phyloP scores from a whole-genome alignment of 2,888 invertebrate species.

The Isotomurus palustris region DNA sequence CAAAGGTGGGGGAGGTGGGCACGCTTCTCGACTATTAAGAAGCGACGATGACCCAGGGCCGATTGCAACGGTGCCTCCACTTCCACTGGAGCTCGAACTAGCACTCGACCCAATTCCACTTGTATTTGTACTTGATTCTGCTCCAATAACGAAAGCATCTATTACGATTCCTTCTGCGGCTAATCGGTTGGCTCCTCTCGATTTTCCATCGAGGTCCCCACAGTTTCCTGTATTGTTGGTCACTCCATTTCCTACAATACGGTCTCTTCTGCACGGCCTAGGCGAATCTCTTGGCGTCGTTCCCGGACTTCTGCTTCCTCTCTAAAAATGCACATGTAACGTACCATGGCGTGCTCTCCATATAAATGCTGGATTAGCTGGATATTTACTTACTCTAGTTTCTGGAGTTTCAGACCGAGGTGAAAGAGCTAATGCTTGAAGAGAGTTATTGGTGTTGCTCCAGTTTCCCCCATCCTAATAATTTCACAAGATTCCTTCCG shows the following conservation, averaged over 20 bases:
- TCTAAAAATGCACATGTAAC: constrained; percentile 47
- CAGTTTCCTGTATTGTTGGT: not conserved
- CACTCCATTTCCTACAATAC: too few species aligned
- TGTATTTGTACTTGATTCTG: constrained; percentile 14
- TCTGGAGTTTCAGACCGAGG: constrained; percentile 54
- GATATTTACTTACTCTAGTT: constrained; percentile 48
- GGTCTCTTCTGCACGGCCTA: constrained; percentile 46
- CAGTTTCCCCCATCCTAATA: constrained; percentile 55
- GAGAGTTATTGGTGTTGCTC: constrained; percentile 55
- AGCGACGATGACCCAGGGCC: constrained; percentile 14
- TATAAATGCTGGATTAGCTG: not conserved
- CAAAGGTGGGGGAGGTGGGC: constrained; percentile 32
- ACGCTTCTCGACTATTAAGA: constrained; percentile 10
- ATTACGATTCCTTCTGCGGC: not conserved
- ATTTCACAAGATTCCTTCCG: too few species aligned
- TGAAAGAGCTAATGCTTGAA: constrained; percentile 56
- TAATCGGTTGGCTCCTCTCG: not conserved
- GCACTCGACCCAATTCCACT: constrained; percentile 28
- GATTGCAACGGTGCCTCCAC: constrained; percentile 30
- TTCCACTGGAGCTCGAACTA: constrained; percentile 25
- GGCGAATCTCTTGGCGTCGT: constrained; percentile 60
- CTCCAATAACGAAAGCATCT: not conserved
- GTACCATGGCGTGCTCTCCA: not conserved
- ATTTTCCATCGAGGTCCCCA: not conserved
- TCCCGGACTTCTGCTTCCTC: constrained; percentile 55